Conservation (phyloP, 2,888 invertebrate genomes). For the Ischnus inquisitorius region DNA sequence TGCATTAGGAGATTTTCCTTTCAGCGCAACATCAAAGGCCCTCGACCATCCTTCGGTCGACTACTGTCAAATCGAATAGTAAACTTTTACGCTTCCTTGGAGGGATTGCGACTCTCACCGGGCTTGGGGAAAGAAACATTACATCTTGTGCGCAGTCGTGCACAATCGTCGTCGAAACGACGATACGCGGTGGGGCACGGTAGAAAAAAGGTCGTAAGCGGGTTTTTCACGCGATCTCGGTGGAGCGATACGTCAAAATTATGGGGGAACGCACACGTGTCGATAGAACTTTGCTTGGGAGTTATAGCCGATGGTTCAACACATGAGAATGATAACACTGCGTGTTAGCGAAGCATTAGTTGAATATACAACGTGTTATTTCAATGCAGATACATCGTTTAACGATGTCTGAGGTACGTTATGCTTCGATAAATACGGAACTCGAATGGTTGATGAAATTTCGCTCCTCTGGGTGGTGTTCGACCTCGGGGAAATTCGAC, state of each 20-base stretch:
- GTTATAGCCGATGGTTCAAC: slow-evolving; percentile 38
- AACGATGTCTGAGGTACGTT: not conserved
- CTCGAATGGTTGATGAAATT: not conserved
- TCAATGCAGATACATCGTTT: slow-evolving; percentile 8
- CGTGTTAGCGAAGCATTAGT: slow-evolving; percentile 41
- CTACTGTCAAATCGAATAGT: slow-evolving; percentile 1
- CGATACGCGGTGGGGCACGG: not conserved
- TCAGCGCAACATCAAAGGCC: slow-evolving; percentile 7
- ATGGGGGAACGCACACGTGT: slow-evolving; percentile 16
- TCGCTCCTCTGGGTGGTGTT: not conserved
- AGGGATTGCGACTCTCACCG: not conserved
- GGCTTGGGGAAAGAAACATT: not conserved
- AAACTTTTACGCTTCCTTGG: not conserved
- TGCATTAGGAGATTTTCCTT: not conserved
- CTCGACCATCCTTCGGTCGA: too few relatives aligned
- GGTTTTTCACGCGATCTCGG: slow-evolving; percentile 47
- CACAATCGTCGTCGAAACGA: slow-evolving; percentile 4
- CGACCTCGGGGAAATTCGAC: slow-evolving; percentile 54
- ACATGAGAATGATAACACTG: slow-evolving; percentile 31
- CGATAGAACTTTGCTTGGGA: slow-evolving; percentile 39
- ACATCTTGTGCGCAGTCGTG: slow-evolving; percentile 37
- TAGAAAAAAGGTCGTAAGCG: slow-evolving; percentile 18
- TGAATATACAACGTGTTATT: slow-evolving; percentile 29
- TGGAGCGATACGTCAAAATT: slow-evolving; percentile 8
- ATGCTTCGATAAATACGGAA: slow-evolving; percentile 9